phyloP scores from a whole-genome alignment of 1,140 invertebrate genomes.

The Hirudo medicinalis region DNA sequence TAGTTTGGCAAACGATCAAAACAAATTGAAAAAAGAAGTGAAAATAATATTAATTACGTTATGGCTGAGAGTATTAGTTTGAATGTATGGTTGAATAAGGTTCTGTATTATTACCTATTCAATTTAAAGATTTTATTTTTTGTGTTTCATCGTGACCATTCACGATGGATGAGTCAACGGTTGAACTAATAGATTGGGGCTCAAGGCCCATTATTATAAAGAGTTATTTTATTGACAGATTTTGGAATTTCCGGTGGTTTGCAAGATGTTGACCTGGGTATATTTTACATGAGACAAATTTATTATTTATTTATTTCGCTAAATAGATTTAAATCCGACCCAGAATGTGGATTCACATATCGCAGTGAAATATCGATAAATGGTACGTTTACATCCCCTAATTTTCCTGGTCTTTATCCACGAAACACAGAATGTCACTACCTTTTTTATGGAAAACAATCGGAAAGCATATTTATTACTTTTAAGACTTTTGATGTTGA shows the following conservation, averaged over 20 bases:
- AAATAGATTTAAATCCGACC: constrained; percentile 15
- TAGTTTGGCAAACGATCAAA: no score
- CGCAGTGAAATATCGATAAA: constrained; percentile 56
- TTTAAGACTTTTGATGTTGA: constrained; percentile 61
- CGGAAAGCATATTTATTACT: constrained; percentile 68
- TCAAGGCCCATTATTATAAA: no score
- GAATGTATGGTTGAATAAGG: no score
- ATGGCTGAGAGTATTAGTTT: no score
- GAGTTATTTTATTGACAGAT: constrained; percentile 26
- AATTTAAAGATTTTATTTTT: no score
- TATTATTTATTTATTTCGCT: no score
- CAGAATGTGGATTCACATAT: constrained; percentile 45
- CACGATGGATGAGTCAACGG: no score
- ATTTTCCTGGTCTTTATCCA: constrained; percentile 81
- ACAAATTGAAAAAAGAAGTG: no score
- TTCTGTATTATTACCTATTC: no score
- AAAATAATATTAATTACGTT: no score
- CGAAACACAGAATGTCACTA: constrained; percentile 85
- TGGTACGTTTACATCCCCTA: constrained; percentile 76
- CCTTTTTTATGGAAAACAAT: constrained; percentile 68
- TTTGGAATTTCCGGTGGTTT: constrained; percentile 29
- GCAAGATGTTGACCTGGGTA: constrained; percentile 30
- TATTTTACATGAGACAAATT: constrained; percentile 4
- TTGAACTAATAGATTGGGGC: no score
- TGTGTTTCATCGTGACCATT: no score